Evolutionary conservation across 2,797 vertebrate species (phyloP), one percentile per base, ranked within the genome.

Genomic region (Trematomus bernacchii): DNA sequence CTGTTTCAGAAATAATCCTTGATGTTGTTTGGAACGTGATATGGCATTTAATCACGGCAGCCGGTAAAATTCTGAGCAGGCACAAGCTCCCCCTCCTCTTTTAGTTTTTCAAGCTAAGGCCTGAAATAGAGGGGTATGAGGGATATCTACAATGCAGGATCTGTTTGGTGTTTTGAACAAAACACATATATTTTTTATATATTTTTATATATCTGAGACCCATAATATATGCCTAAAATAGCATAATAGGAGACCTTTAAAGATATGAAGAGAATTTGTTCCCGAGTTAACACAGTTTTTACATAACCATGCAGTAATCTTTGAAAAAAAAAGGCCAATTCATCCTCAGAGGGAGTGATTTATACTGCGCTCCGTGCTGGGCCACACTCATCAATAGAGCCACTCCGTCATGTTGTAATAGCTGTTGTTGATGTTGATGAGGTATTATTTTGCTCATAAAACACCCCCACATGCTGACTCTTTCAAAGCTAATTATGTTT

Each of bases 401-500:
- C 60, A 27, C 77, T 86, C 75, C 10, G 65, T 87, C 79, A 83
- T 44, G 57, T 69, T 75, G 46, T 76, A 85, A 87, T 82, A 59
- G 84, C 76, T 80, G 73, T 71, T 80, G 65, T 77, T 79, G 80
- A 83, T 85, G 85, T 77, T 86, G 77, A 91, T 84, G 79, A 90
- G 82, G 79, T 83, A 85, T 85, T 86, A 87, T 78, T 89, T 83
- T 81, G 79, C 87, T 72, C 83, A 80, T 90, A 84, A 87, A 85
- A 86, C 75, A 77, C 48, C 69, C 84, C 88, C 77, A 84, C 86
- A 87, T 75, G 83, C 87, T 89, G 87, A 83, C 79, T 83, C 50
- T 86, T 87, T 80, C 85, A 88, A 84, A 87, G 84, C 80, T 88
- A 86, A 90, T 91, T 88, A 88, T 77, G 73, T 85, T 79, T 87